Evolutionary conservation across 2,888 invertebrate genomes (phyloP).

Genomic region (Lasius fuliginosus): DNA sequence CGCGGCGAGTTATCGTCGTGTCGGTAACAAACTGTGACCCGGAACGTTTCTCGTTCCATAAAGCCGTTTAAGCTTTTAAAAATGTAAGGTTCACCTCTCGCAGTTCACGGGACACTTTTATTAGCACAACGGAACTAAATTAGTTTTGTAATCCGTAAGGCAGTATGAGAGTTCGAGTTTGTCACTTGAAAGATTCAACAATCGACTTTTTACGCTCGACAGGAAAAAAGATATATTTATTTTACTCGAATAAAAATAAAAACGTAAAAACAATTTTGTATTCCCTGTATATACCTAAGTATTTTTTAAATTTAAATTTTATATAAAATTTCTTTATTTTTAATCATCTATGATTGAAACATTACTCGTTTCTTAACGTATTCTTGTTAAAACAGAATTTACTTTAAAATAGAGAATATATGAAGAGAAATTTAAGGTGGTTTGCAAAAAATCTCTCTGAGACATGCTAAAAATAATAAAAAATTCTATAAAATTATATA

Average conservation of each 20-base stretch:
- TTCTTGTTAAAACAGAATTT: neutral
- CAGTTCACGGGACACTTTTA: slow-evolving; percentile 41
- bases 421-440: too few species aligned
- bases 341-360: neutral
- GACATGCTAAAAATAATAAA: neutral
- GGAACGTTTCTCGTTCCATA: slow-evolving; percentile 51
- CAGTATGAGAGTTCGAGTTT: slow-evolving; percentile 16
- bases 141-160: slow-evolving; percentile 52
- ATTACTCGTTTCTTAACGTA: neutral
- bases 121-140: slow-evolving; percentile 49
- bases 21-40: slow-evolving; percentile 52
- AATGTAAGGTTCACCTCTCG: slow-evolving; percentile 26
- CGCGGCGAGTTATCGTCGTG: slow-evolving; percentile 32
- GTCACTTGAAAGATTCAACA: slow-evolving; percentile 29
- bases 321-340: neutral
- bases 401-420: too few species aligned
- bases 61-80: slow-evolving; percentile 54
- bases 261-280: neutral
- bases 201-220: slow-evolving; percentile 1
- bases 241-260: neutral
- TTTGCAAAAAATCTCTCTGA: too few species aligned
- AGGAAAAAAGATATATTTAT: neutral
- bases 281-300: neutral
- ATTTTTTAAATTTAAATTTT: neutral
- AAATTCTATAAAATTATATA: neutral